These are phyloP conservation scores for Semaprochilodus insignis DNA, from an alignment of 2,797 vertebrate species.

Conservation along the genomic window DNA sequence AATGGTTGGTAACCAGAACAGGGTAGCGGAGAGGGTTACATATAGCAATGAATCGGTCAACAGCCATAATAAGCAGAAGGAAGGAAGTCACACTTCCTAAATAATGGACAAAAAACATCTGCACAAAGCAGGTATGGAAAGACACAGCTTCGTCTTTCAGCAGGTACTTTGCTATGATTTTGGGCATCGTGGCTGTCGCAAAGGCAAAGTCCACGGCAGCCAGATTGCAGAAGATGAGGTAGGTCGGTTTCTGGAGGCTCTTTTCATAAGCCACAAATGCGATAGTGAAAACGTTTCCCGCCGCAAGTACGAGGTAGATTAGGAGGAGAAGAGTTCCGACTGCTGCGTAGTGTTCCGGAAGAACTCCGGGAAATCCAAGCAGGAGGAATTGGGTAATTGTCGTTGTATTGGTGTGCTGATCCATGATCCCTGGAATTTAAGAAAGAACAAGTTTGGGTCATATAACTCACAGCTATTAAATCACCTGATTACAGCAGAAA, in stretches of 20 bases:
- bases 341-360: slow-evolving; percentile 56
- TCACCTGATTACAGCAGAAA: too few species aligned
- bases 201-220: slow-evolving; percentile 64
- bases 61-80: slow-evolving; percentile 70
- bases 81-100: slow-evolving; percentile 59
- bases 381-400: slow-evolving; percentile 54
- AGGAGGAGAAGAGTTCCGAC: slow-evolving; percentile 63
- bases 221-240: slow-evolving; percentile 70
- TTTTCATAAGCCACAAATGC: slow-evolving; percentile 64
- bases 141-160: slow-evolving; percentile 58
- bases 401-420: slow-evolving; percentile 40
- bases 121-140: slow-evolving; percentile 67
- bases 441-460: too few species aligned
- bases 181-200: slow-evolving; percentile 67
- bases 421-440: slow-evolving; percentile 39
- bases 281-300: slow-evolving; percentile 71
- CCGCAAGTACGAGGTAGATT: slow-evolving; percentile 61
- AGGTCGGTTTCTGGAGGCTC: slow-evolving; percentile 53
- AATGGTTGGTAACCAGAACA: slow-evolving; percentile 65
- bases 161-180: slow-evolving; percentile 70
- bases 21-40: slow-evolving; percentile 71
- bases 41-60: slow-evolving; percentile 72
- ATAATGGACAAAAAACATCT: slow-evolving; percentile 2
- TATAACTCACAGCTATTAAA: too few species aligned
- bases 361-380: slow-evolving; percentile 73